These are phyloP conservation scores for Adrianichthys oophorus DNA, from an alignment of 2,797 vertebrate genomes.

Conservation along the genomic window DNA sequence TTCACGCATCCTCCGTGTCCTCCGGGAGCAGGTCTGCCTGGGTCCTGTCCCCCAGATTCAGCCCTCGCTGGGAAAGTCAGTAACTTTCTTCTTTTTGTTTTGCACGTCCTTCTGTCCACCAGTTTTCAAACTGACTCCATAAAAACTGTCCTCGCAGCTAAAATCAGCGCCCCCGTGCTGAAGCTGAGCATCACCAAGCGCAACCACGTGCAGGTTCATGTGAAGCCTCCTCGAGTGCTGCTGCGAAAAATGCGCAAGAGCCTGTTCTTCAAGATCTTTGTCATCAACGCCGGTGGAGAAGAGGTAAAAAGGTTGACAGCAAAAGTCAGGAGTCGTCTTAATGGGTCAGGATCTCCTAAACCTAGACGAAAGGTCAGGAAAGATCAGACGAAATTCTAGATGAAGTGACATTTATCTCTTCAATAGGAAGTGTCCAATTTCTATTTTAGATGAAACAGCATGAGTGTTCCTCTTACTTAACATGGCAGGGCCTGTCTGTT, in stretches of 20 bases:
- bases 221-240: constrained; percentile 52
- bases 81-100: constrained; percentile 3
- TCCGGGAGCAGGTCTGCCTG: constrained; percentile 72
- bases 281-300: constrained; percentile 47
- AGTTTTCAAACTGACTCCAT: neutral
- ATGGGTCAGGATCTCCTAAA: too few species aligned
- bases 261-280: constrained; percentile 67
- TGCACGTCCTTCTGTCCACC: neutral
- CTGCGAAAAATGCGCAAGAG: constrained; percentile 61
- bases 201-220: constrained; percentile 59
- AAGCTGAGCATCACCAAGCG: constrained; percentile 50
- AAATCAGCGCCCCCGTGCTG: constrained; percentile 69
- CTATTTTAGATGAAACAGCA: too few species aligned
- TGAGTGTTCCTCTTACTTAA: too few species aligned
- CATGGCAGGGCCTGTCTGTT: too few species aligned
- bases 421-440: too few species aligned
- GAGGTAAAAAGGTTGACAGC: constrained; percentile 58
- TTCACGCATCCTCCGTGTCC: constrained; percentile 48
- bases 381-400: too few species aligned
- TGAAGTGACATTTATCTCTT: too few species aligned
- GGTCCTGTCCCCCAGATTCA: constrained; percentile 82
- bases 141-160: constrained; percentile 54
- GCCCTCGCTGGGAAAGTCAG: constrained; percentile 87
- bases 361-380: too few species aligned
- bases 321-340: too few species aligned